Conservation (phyloP, 1,140 invertebrate genomes). For the Drosophila santomea region DNA sequence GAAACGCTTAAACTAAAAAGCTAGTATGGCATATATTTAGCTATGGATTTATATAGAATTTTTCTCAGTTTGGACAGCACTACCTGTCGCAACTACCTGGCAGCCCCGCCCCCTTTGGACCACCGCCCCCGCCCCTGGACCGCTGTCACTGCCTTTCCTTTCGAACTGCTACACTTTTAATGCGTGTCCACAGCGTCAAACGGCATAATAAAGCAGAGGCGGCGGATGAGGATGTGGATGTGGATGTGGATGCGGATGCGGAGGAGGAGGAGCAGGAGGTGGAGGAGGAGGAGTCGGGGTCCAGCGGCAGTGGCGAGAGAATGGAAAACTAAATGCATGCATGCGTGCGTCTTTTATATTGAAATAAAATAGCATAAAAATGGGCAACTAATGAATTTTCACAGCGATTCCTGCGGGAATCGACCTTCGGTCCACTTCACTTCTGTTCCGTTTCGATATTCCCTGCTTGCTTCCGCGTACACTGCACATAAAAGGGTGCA, state of each 20-base stretch:
- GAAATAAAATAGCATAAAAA: slow-evolving; percentile 57
- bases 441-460: slow-evolving; percentile 38
- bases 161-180: slow-evolving; percentile 72
- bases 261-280: too few species aligned
- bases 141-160: slow-evolving; percentile 22
- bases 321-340: slow-evolving; percentile 59
- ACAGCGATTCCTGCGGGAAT: slow-evolving; percentile 75
- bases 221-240: not conserved
- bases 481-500: not conserved
- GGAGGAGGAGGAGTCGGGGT: not conserved
- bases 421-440: slow-evolving; percentile 38
- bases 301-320: slow-evolving; percentile 8
- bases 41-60: too few species aligned
- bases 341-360: slow-evolving; percentile 61
- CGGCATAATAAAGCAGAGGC: slow-evolving; percentile 66
- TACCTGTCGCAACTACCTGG: slow-evolving; percentile 32
- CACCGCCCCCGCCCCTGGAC: slow-evolving; percentile 5
- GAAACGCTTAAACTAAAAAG: too few species aligned
- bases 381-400: slow-evolving; percentile 80
- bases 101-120: slow-evolving; percentile 1
- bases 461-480: not conserved
- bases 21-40: too few species aligned
- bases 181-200: slow-evolving; percentile 63
- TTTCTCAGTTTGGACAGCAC: not conserved
- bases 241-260: too few species aligned